These are phyloP conservation scores for Drosophila setifemur DNA, from an alignment of 1,140 invertebrate genomes.

Conservation along the genomic window DNA sequence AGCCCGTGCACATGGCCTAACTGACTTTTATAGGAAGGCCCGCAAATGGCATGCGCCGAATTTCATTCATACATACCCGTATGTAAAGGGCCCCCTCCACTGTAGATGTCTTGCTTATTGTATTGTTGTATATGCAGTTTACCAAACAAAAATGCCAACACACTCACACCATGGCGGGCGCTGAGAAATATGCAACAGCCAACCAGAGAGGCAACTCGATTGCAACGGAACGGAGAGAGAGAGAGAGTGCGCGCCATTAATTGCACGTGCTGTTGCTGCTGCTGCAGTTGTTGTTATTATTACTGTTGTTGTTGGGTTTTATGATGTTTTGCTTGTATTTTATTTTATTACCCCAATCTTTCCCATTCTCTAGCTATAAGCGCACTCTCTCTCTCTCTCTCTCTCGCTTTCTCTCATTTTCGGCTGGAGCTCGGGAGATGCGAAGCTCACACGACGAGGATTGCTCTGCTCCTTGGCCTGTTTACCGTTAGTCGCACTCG, in stretches of 20 bases:
- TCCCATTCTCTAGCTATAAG: constrained; percentile 18
- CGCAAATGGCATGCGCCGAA: constrained; percentile 76
- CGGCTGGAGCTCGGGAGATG: constrained; percentile 19
- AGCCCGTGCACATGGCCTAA: constrained; percentile 72
- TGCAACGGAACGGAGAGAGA: constrained; percentile 22
- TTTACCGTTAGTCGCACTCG: constrained; percentile 73
- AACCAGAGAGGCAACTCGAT: constrained; percentile 48
- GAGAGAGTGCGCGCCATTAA: constrained; percentile 36
- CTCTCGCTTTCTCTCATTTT: constrained; percentile 15
- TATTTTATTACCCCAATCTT: constrained; percentile 68
- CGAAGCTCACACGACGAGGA: constrained; percentile 35
- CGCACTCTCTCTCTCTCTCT: constrained; percentile 19
- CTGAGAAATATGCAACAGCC: constrained; percentile 70
- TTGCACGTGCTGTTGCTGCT: constrained; percentile 55
- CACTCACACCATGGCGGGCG: constrained; percentile 39
- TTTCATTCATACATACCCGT: constrained; percentile 58
- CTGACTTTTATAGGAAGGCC: constrained; percentile 78
- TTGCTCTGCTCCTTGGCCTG: constrained; percentile 58
- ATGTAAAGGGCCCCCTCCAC: constrained; percentile 41
- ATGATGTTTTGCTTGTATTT: constrained; percentile 80
- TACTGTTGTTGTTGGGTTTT: constrained; percentile 62
- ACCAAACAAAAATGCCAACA: constrained; percentile 79
- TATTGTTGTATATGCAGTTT: constrained; percentile 80
- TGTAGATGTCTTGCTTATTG: constrained; percentile 71
- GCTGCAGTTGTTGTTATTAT: constrained; percentile 49